Evolutionary conservation across 1,140 invertebrate species (phyloP).

Genomic region (Drosophila subobscura): DNA sequence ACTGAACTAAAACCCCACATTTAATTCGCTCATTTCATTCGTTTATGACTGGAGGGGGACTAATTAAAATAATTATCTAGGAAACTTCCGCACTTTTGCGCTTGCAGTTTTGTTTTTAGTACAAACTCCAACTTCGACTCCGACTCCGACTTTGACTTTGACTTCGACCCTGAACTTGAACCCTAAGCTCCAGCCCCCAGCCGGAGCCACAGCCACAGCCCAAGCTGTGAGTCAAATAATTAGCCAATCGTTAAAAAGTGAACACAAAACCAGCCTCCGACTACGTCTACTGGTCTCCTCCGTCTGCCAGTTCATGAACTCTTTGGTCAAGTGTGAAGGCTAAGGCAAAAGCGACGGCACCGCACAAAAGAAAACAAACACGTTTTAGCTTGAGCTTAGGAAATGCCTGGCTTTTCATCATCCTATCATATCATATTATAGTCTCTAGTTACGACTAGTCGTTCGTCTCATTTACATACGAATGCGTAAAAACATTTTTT

Average conservation of each 20-base stretch:
- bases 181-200: background rate
- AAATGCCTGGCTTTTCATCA: constrained; percentile 31
- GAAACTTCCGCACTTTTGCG: constrained; percentile 37
- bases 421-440: constrained; percentile 2
- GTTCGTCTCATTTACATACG: too few species aligned
- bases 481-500: too few species aligned
- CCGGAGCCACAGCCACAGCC: background rate
- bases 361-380: constrained; percentile 45
- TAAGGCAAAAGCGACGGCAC: constrained; percentile 34
- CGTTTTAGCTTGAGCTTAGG: constrained; percentile 28
- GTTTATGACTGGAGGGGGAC: constrained; percentile 22
- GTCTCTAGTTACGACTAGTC: background rate
- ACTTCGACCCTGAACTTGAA: constrained; percentile 72
- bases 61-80: constrained; percentile 55
- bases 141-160: constrained; percentile 41
- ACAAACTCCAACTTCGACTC: constrained; percentile 12
- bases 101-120: constrained; percentile 56
- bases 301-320: constrained; percentile 66
- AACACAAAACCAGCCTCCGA: constrained; percentile 39
- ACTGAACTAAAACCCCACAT: constrained; percentile 15
- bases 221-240: constrained; percentile 25
- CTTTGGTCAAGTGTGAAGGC: constrained; percentile 77
- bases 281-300: background rate
- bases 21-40: constrained; percentile 7
- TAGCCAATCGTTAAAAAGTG: constrained; percentile 52